Conservation (phyloP, 1,140 invertebrate genomes). For the Camponotus floridanus region DNA sequence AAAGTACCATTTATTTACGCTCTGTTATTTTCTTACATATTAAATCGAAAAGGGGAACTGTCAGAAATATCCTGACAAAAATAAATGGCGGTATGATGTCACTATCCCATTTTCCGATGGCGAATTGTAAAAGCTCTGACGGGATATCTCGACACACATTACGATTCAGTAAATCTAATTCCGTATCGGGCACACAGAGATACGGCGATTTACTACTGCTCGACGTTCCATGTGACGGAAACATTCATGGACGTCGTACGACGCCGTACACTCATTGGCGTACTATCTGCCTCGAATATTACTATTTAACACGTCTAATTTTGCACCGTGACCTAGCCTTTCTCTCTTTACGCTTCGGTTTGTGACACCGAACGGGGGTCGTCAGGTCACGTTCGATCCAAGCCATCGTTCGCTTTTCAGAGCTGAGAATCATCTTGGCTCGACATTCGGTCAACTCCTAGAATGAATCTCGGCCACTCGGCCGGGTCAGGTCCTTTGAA, state of each 20-base stretch:
- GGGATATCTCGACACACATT: slow-evolving; percentile 40
- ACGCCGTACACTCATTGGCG: not conserved
- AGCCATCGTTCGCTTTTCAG: slow-evolving; percentile 55
- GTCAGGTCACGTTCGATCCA: slow-evolving; percentile 55
- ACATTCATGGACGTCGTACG: slow-evolving; percentile 53
- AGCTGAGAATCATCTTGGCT: slow-evolving; percentile 59
- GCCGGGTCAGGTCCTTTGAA: slow-evolving; percentile 72
- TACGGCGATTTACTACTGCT: slow-evolving; percentile 36
- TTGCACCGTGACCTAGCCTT: slow-evolving; percentile 49
- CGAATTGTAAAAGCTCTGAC: slow-evolving; percentile 46
- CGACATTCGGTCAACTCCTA: slow-evolving; percentile 67
- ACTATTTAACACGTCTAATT: slow-evolving; percentile 63
- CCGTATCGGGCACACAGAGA: slow-evolving; percentile 46
- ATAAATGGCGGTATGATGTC: slow-evolving; percentile 31
- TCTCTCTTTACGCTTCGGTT: slow-evolving; percentile 37
- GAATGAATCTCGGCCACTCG: slow-evolving; percentile 76
- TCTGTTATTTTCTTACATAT: not conserved
- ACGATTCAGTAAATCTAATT: slow-evolving; percentile 60
- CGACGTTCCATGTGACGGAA: slow-evolving; percentile 46
- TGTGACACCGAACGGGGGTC: slow-evolving; percentile 51
- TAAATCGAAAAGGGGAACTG: not conserved
- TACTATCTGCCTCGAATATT: slow-evolving; percentile 53
- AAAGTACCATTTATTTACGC: slow-evolving; percentile 12
- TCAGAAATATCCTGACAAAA: not conserved
- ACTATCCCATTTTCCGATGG: slow-evolving; percentile 31